Base-by-base conservation (phyloP, 2,797 vertebrate species). In the Semotilus atromaculatus region DNA sequence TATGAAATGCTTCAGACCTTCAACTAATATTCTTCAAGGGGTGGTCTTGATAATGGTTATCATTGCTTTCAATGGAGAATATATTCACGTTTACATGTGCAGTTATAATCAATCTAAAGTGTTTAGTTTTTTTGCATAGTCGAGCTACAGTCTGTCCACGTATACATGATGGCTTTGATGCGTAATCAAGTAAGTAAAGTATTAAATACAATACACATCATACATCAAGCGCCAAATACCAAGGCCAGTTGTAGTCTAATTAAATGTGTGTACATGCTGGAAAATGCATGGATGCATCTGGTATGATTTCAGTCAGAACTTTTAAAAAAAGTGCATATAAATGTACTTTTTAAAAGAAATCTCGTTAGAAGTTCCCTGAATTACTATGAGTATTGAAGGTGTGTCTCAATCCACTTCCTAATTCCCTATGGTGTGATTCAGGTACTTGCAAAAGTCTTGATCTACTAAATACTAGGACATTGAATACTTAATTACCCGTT, bases 1-100 rank as follows among this genome's bases (percentile, higher is more conserved):
- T 26, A 43, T 4, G n/a, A 4, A 78, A n/a, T 19, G 31, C 14
- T 38, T 84, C 9, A 77, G 11, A 76, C 72, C 73, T 78, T 71
- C 31, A 84, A 60, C 76, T 51, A 45, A 62, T 66, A 13, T 48
- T 60, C 9, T 83, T 66, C 43, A 75, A 36, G 36, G n/a, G n/a
- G n/a, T n/a, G n/a, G 10, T 6, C 11, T 72, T 60, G 11, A 55
- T 60, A 31, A 60, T 72, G 3, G 19, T 60, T 38, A 29, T 7
- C 16, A 38, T n/a, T 80, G n/a, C 0, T 51, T 70, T 70, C 14
- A 16, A 36, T 51, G 77, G 9, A 34, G n/a, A 51, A 67, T 7
- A 40, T 53, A 75, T 36, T 76, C 23, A 7, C 1, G 0, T 60
- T 60, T 40, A 40, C 23, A 77, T 60, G 36, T 16, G 11, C 21